Evolutionary conservation across 1,140 invertebrate species (phyloP).

Genomic region (Caenorhabditis briggsae): DNA sequence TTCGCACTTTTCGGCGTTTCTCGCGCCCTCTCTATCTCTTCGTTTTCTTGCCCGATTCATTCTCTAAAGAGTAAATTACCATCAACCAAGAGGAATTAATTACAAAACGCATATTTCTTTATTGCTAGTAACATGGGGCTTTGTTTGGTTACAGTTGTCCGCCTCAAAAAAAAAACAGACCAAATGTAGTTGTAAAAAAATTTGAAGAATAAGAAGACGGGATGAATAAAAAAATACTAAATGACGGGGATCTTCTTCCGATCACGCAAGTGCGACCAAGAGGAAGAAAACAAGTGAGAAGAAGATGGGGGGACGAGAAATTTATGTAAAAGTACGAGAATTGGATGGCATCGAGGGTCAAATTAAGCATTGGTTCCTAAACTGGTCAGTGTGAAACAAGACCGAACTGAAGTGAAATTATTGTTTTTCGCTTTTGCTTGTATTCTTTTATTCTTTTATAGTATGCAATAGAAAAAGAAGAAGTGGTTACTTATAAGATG

Average conservation of each 20-base stretch:
- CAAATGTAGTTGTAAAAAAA: constrained; percentile 19
- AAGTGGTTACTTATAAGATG: constrained; percentile 3
- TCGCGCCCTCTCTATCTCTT: constrained; percentile 2
- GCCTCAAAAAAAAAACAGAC: constrained; percentile 35
- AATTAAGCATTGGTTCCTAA: constrained; percentile 37
- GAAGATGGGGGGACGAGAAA: background rate
- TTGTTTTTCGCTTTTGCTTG: background rate
- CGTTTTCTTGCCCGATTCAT: background rate
- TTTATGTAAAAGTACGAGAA: constrained; percentile 47
- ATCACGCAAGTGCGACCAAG: constrained; percentile 31
- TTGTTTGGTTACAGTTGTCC: constrained; percentile 39
- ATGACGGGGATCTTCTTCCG: constrained; percentile 12
- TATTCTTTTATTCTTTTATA: constrained; percentile 30
- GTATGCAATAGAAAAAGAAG: background rate
- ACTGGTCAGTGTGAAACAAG: constrained; percentile 45
- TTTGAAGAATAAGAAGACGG: background rate
- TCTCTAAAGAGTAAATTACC: constrained; percentile 44
- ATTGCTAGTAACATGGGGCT: background rate
- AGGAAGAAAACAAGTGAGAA: background rate
- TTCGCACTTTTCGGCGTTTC: constrained; percentile 46
- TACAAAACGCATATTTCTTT: constrained; percentile 54
- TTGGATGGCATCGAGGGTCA: background rate
- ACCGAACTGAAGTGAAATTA: background rate
- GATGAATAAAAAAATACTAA: background rate
- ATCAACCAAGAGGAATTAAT: constrained; percentile 32